phyloP scores from a whole-genome alignment of 2,113 vertebrate genomes.

The Sorex fumeus region DNA sequence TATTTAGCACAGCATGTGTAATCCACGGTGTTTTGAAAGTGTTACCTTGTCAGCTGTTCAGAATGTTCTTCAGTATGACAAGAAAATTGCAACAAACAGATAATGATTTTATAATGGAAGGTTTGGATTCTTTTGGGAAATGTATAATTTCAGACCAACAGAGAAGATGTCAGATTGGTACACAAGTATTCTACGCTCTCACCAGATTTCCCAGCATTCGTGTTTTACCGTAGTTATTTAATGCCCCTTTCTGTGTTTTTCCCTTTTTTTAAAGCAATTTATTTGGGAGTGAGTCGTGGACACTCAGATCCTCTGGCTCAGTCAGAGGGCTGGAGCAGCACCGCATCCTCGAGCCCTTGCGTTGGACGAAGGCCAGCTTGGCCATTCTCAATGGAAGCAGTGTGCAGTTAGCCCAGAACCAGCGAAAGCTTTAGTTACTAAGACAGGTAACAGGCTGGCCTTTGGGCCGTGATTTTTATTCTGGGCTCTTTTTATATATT shows the following conservation, averaged over 20 bases:
- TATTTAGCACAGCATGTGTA: slow-evolving; percentile 48
- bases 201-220: neutral
- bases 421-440: slow-evolving; percentile 40
- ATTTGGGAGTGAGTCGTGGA: slow-evolving; percentile 5
- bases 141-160: slow-evolving; percentile 30
- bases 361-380: no score
- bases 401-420: no score
- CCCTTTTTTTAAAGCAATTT: neutral
- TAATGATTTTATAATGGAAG: slow-evolving; percentile 48
- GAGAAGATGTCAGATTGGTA: slow-evolving; percentile 19
- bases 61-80: slow-evolving; percentile 58
- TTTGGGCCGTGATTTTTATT: neutral
- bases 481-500: no score
- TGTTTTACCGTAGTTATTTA: slow-evolving; percentile 1
- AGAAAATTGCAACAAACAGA: slow-evolving; percentile 59
- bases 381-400: no score
- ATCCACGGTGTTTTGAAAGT: slow-evolving; percentile 34
- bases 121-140: slow-evolving; percentile 54
- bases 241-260: neutral
- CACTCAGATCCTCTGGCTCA: neutral
- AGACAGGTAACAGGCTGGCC: slow-evolving; percentile 40
- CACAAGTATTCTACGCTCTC: neutral
- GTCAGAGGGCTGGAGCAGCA: no score
- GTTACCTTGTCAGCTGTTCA: slow-evolving; percentile 63
- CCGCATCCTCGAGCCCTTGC: no score